Conservation (phyloP, 2,888 invertebrate genomes). For the Caenorhabditis sinica region DNA sequence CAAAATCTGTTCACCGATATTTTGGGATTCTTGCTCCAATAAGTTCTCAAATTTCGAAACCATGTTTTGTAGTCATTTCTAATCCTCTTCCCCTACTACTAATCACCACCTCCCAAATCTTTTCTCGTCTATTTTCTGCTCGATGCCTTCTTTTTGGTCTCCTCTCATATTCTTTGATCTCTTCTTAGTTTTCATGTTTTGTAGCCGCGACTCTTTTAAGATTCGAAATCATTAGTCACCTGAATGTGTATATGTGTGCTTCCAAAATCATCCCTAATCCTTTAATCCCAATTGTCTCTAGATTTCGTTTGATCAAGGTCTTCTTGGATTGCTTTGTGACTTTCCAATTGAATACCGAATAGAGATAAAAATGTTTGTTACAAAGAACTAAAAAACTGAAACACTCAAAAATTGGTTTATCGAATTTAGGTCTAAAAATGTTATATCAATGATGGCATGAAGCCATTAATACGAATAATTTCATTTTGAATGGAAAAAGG, state of each 20-base stretch:
- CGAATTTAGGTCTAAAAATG: too few relatives aligned
- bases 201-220: background rate
- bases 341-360: too few relatives aligned
- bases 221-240: slow-evolving; percentile 1
- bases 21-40: background rate
- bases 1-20: slow-evolving; percentile 22
- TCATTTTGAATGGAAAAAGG: too few relatives aligned
- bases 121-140: background rate
- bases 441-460: too few relatives aligned
- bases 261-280: background rate
- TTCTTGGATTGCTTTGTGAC: too few relatives aligned
- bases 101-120: background rate
- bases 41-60: background rate
- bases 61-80: slow-evolving; percentile 12
- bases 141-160: background rate
- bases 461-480: too few relatives aligned
- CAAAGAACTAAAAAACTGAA: too few relatives aligned
- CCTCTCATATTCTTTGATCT: background rate
- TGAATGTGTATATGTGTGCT: background rate
- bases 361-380: too few relatives aligned
- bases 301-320: background rate
- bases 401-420: too few relatives aligned
- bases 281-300: background rate
- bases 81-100: background rate
- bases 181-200: slow-evolving; percentile 9